Conservation (phyloP, 2,113 vertebrate species). For the Lepisosteus oculatus region DNA sequence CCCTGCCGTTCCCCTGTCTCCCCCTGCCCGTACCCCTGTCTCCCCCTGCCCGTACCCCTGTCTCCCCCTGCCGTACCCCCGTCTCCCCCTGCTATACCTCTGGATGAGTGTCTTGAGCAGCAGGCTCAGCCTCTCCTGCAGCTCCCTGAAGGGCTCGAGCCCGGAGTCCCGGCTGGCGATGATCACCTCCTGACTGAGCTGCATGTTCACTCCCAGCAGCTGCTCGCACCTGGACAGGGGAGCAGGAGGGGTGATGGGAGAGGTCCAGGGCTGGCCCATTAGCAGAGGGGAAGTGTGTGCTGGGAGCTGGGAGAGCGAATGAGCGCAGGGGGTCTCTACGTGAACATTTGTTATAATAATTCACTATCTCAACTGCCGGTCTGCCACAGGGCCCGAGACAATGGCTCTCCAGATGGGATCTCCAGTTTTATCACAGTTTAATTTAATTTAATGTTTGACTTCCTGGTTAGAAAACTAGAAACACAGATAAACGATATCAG, state of each 20-base stretch:
- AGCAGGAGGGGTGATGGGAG: neutral
- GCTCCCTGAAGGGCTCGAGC: constrained; percentile 53
- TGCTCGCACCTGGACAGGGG: constrained; percentile 74
- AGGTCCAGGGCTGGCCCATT: neutral
- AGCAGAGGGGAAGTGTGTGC: neutral
- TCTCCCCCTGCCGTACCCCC: no score
- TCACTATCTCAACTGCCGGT: no score
- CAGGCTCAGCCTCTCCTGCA: constrained; percentile 63
- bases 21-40: no score
- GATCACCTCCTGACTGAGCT: constrained; percentile 79
- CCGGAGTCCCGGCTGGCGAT: constrained; percentile 50
- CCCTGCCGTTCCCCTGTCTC: no score
- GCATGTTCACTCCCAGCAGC: constrained; percentile 77
- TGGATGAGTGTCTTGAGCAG: constrained; percentile 74
- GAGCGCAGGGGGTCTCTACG: neutral
- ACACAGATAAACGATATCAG: no score
- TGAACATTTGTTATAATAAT: no score
- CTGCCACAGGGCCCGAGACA: no score
- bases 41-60: no score
- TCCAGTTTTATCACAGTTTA: no score
- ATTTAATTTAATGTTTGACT: no score
- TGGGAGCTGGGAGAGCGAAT: neutral
- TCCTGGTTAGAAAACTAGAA: no score
- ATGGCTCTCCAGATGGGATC: no score
- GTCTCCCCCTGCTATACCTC: constrained; percentile 62